These are phyloP conservation scores for Catamblyrhynchus diadema DNA, from an alignment of 2,797 vertebrate genomes.

Conservation along the genomic window DNA sequence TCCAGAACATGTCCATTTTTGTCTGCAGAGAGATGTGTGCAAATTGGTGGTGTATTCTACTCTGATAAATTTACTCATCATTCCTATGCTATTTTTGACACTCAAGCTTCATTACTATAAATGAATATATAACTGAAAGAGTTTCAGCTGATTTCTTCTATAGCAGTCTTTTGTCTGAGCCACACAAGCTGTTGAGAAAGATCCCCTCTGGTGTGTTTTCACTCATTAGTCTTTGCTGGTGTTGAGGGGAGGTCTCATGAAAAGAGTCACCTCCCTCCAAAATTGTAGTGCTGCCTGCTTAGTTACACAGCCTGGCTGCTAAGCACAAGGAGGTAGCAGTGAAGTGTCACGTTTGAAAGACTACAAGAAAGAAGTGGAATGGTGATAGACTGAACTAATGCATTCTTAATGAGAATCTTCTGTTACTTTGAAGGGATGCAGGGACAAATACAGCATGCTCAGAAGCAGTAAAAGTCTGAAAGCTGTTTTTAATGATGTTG, in stretches of 20 bases:
- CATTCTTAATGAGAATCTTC: constrained; percentile 6
- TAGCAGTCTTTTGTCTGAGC: background rate
- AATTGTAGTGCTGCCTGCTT: background rate
- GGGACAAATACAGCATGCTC: background rate
- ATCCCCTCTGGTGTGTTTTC: background rate
- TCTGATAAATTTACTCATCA: background rate
- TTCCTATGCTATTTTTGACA: background rate
- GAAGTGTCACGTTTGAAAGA: background rate
- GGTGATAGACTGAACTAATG: background rate
- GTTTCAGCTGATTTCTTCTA: background rate
- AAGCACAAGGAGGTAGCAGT: background rate
- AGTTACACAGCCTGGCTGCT: background rate
- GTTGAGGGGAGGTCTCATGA: background rate
- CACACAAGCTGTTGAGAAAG: background rate
- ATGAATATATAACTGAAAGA: background rate
- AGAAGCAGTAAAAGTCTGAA: background rate
- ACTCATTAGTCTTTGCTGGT: background rate
- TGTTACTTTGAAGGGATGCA: background rate
- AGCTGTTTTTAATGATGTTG: background rate
- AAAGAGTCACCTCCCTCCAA: background rate
- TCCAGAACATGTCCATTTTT: background rate
- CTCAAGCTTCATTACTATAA: background rate
- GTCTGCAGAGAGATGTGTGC: background rate
- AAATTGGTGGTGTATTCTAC: background rate
- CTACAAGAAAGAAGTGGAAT: background rate